These are phyloP conservation scores for Passer domesticus DNA, from an alignment of 2,113 vertebrate species.

Conservation along the genomic window DNA sequence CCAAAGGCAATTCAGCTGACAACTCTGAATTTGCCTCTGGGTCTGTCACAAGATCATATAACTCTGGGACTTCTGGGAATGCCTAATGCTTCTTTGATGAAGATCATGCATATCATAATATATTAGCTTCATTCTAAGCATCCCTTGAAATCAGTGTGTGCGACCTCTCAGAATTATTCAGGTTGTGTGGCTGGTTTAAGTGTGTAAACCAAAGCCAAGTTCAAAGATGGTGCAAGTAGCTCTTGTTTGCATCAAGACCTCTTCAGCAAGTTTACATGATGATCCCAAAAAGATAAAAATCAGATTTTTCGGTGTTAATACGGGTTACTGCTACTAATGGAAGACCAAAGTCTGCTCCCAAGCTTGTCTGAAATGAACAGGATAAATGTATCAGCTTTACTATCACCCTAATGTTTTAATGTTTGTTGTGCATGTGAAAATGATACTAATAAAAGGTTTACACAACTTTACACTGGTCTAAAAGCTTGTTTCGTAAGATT, in stretches of 20 bases:
- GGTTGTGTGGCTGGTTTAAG: neutral
- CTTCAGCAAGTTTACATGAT: neutral
- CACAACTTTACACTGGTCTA: neutral
- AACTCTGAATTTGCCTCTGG: conserved; percentile 45
- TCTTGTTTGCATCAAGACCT: neutral
- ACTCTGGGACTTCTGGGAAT: conserved; percentile 37
- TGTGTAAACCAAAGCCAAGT: neutral
- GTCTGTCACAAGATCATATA: conserved; percentile 42
- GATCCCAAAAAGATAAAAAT: neutral
- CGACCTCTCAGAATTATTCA: neutral
- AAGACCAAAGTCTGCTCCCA: neutral
- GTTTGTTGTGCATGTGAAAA: neutral
- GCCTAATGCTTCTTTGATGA: conserved; percentile 26
- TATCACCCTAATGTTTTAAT: neutral
- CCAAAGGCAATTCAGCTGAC: conserved; percentile 44
- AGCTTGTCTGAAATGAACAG: neutral
- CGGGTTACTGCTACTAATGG: neutral
- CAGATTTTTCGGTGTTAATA: neutral
- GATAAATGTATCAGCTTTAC: neutral
- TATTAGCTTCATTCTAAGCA: neutral
- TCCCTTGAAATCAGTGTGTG: neutral
- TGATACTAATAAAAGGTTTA: neutral
- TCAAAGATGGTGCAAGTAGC: neutral
- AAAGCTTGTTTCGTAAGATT: neutral
- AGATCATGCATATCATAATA: neutral